phyloP scores from a whole-genome alignment of 2,888 invertebrate species.

The Caenorhabditis sulstoni region DNA sequence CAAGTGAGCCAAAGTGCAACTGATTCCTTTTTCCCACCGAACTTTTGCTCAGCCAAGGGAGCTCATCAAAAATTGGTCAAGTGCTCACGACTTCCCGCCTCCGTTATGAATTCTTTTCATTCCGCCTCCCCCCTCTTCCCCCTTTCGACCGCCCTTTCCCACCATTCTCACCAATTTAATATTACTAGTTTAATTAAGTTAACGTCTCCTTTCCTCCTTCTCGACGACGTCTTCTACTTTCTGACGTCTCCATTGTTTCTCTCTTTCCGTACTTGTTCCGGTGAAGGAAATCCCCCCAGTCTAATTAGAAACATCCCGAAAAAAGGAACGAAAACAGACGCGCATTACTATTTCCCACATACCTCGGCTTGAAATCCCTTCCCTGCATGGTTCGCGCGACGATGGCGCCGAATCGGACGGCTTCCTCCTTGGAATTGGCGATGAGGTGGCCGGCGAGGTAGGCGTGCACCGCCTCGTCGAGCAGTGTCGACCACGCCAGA shows the following conservation, averaged over 20 bases:
- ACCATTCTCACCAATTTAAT: conserved; percentile 46
- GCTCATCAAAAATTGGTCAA: conserved; percentile 56
- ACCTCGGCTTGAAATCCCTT: conserved; percentile 53
- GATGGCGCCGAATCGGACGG: conserved; percentile 51
- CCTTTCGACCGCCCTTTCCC: background rate
- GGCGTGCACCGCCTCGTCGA: conserved; percentile 47
- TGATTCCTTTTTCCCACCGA: no score
- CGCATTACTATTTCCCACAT: no score
- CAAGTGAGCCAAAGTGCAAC: no score
- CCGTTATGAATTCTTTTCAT: conserved; percentile 55
- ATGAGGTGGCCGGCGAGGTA: conserved; percentile 44
- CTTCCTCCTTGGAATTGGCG: conserved; percentile 48
- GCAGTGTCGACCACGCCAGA: conserved; percentile 46
- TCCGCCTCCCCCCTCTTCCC: background rate
- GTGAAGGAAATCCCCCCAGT: no score
- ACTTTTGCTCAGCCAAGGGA: background rate
- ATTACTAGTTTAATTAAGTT: conserved; percentile 60
- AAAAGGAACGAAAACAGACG: background rate
- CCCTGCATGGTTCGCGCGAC: conserved; percentile 44
- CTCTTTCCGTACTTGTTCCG: background rate
- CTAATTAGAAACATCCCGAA: no score
- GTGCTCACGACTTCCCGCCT: conserved; percentile 19
- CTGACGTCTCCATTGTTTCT: background rate
- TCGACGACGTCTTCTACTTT: background rate
- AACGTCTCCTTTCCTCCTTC: conserved; percentile 27